Percentiles rank a stretch among this genome's conserved stretches.
These are phyloP conservation scores for Montifringilla adamsi DNA, from an alignment of 2,113 vertebrate species.

Conservation along the genomic window DNA sequence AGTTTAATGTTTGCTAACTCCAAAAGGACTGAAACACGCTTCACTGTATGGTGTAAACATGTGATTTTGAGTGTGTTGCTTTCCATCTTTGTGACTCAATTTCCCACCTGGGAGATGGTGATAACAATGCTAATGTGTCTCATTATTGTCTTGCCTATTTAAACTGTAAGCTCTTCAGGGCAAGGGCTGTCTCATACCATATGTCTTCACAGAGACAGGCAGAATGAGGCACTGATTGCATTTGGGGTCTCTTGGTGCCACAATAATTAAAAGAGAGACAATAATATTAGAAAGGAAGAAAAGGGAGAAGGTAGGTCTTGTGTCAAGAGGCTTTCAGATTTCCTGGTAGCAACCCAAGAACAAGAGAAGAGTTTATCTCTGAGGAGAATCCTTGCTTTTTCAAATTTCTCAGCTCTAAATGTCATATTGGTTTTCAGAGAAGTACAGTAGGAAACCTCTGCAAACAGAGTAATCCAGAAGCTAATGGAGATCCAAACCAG, in stretches of 20 bases:
- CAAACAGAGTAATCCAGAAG: background rate
- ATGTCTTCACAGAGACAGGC: constrained; percentile 57
- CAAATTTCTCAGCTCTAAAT: constrained; percentile 23
- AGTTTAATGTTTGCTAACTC: background rate
- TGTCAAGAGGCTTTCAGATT: constrained; percentile 19
- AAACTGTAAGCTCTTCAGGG: constrained; percentile 61
- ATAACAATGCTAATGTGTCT: constrained; percentile 58
- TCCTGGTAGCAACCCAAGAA: constrained; percentile 25
- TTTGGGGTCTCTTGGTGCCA: constrained; percentile 56
- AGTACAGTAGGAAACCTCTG: background rate
- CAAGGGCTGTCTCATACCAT: constrained; percentile 56
- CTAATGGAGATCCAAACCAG: background rate
- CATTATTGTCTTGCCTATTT: constrained; percentile 63
- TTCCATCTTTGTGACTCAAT: constrained; percentile 46
- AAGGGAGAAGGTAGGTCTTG: constrained; percentile 30
- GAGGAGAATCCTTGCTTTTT: constrained; percentile 3
- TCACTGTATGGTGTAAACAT: background rate
- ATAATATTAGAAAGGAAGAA: constrained; percentile 55
- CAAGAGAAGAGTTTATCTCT: background rate
- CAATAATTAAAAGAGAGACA: constrained; percentile 64
- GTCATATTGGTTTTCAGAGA: background rate
- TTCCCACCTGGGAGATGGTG: constrained; percentile 37
- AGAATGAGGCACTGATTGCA: constrained; percentile 60
- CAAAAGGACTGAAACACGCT: background rate
- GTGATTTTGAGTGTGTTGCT: constrained; percentile 18